Base-by-base conservation (phyloP, 2,797 vertebrate species). In the Chaunax sp. region DNA sequence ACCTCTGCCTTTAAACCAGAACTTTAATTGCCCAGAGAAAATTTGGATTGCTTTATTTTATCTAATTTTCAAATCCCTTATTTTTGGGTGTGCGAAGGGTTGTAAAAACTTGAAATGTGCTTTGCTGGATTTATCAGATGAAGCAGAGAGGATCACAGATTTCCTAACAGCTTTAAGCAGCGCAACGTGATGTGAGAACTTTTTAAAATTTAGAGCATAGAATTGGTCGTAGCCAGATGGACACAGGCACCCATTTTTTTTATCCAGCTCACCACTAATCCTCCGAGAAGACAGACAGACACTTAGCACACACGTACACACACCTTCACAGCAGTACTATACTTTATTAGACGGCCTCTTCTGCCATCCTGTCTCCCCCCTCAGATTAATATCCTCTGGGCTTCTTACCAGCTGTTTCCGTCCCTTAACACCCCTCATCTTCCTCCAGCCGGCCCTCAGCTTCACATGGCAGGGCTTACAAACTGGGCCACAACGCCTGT, bases 391-490 rank as follows among this genome's bases (percentile, higher is more conserved):
- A 81, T 88, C 85, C 86, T 88, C 81, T 85, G 75, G 86, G 88
- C 79, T 86, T 80, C 74, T 69, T 77, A 89, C 81, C 91, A 92
- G 90, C 90, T 93, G 92, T 90, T 92, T 91, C 85, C 89, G 79
- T 87, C 76, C 63, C 85, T 65, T 89, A 89, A 92, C 85, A 89
- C 88, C 86, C 77, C 81, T 92, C 82, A 90, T 90, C 87, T 91
- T 87, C 80, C 79, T 59, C 72, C 16, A 49, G 76, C 78, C 66
- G 22, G 70, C 76, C 83, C 82, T 75, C 84, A 0, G 33, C 79
- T 81, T 88, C 84, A 77, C 75, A 83, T 70, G 59, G 68, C 79
- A 75, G 61, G 73, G 51, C 60, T 84, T 72, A 71, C 53, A 75
- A 69, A 68, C 64, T 55, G 55, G 78, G 72, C 69, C 72, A 44